These are phyloP conservation scores for Parthenolecanium corni DNA, from an alignment of 2,888 invertebrate species.

Conservation along the genomic window DNA sequence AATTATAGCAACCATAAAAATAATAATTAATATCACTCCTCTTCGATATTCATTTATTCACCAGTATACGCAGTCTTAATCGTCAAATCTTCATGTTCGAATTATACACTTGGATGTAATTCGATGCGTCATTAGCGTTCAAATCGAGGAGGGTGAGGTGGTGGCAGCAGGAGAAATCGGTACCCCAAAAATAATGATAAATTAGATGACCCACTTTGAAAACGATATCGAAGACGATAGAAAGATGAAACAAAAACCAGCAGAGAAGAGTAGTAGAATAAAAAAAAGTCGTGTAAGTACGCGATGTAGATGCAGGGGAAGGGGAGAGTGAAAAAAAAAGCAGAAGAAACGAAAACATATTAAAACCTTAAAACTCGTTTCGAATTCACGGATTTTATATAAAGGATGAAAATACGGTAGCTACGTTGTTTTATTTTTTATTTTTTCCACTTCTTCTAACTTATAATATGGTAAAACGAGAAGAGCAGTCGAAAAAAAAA, in stretches of 20 bases:
- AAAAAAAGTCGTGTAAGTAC: too few relatives aligned
- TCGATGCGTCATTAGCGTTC: background rate
- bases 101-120: background rate
- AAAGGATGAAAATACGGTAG: constrained; percentile 22
- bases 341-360: background rate
- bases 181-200: background rate
- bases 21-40: too few relatives aligned
- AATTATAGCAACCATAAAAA: too few relatives aligned
- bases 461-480: constrained; percentile 5
- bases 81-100: background rate
- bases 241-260: background rate
- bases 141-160: too few relatives aligned
- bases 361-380: constrained; percentile 17
- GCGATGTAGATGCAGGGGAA: too few relatives aligned
- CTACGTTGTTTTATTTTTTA: constrained; percentile 1
- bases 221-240: background rate
- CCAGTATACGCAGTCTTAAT: background rate
- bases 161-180: background rate
- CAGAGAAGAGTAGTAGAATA: background rate
- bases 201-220: background rate
- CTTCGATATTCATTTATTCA: background rate
- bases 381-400: constrained; percentile 21
- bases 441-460: too few relatives aligned
- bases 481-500: background rate
- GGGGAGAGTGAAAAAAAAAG: background rate